Evolutionary conservation across 2,888 invertebrate species (phyloP), one percentile per base, ranked within the genome.

Genomic region (Mactromeris polynyma): DNA sequence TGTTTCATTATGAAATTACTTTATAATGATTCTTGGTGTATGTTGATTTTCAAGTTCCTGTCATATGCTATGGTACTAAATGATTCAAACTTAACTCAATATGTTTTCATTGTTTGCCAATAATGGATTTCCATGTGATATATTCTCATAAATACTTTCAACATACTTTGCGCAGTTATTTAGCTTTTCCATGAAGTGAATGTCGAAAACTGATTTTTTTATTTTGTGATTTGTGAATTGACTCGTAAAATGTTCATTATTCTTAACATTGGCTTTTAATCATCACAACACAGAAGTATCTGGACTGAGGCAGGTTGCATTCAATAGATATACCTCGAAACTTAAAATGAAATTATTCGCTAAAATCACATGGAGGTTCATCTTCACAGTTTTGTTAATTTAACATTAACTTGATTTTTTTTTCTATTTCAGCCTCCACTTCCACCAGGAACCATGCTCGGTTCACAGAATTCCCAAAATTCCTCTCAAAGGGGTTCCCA

Each of bases 401-500:
- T 54, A 33, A 17, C 54, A 81, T 73, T n/a, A 42, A 81, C 36
- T 79, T 78, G 51, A 36, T 54, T 78, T 58, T 83, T 86, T 85
- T 36, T 89, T 88, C 82, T 80, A 77, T 92, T 92, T 86, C 92
- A 92, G 92, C 88, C 90, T 46, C 89, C 92, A 19, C 40, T 88
- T 80, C 92, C 90, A 69, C 89, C 88, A 58, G 92, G 88, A 88
- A 81, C 88, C 42, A 86, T 85, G 78, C 86, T 64, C 64, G 86
- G 87, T 89, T 83, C 89, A 79, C 89, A 89, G 77, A 89, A 89
- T 69, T 83, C 89, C 58, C 93, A 91, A 80, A 83, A 88, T 54
- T 89, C 91, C 84, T 90, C 90, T n/a, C 92, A 92, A 69, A 82
- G 91, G 69, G 85, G 85, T 31, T 88, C 91, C 54, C 92, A 90